These are phyloP conservation scores for Eunapius fragilis DNA, from an alignment of 37 sponge, comb jelly and placozoan genomes.

Conservation along the genomic window DNA sequence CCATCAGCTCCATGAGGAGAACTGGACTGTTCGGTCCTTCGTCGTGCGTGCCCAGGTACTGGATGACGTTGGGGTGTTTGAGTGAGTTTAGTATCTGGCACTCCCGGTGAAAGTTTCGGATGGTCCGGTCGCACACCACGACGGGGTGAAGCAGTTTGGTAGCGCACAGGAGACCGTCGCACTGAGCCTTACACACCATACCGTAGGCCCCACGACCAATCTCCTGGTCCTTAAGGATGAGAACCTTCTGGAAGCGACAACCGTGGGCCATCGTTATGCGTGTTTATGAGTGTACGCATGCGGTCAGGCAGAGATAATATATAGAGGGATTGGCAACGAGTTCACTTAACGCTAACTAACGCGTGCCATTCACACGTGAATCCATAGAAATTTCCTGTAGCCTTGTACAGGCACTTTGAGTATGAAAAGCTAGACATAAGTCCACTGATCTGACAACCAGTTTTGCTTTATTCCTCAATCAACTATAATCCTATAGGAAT, in stretches of 20 bases:
- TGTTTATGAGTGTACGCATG: no score
- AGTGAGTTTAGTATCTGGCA: not conserved
- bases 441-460: no score
- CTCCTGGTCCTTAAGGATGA: not conserved
- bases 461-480: no score
- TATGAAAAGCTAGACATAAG: no score
- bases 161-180: constrained; percentile 14
- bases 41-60: constrained; percentile 14
- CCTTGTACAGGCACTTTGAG: no score
- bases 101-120: not conserved
- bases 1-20: constrained; percentile 16
- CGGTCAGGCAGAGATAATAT: no score
- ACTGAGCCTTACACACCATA: constrained; percentile 3
- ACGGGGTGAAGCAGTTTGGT: constrained; percentile 4
- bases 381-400: no score
- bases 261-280: not conserved
- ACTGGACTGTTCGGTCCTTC: not conserved
- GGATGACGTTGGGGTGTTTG: constrained; percentile 15
- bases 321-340: no score
- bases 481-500: no score
- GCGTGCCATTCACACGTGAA: no score
- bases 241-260: not conserved
- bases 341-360: no score
- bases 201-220: constrained; percentile 9
- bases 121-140: not conserved